phyloP scores from a whole-genome alignment of 2,888 invertebrate species.

The Acanthopleura granulata region DNA sequence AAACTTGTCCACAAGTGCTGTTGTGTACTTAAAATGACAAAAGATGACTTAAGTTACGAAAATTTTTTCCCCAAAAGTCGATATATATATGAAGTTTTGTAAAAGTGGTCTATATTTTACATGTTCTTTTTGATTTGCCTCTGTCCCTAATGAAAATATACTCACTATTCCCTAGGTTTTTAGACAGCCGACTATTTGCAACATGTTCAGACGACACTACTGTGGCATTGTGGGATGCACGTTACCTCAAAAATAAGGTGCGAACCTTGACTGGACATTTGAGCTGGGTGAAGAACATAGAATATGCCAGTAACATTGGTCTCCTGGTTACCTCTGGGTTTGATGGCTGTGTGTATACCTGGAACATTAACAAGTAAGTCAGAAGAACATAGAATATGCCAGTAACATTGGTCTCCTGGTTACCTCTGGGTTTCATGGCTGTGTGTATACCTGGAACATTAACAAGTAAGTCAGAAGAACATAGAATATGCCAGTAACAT shows the following conservation, averaged over 20 bases:
- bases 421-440: slow-evolving; percentile 93
- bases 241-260: slow-evolving; percentile 83
- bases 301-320: slow-evolving; percentile 87
- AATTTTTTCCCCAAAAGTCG: no score
- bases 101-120: not conserved
- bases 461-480: slow-evolving; percentile 82
- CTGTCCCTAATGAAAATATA: not conserved
- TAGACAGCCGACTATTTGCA: slow-evolving; percentile 88
- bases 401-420: slow-evolving; percentile 85
- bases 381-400: slow-evolving; percentile 93
- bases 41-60: no score
- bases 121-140: not conserved
- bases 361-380: slow-evolving; percentile 88
- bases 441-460: slow-evolving; percentile 94
- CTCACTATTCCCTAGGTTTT: slow-evolving; percentile 76
- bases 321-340: slow-evolving; percentile 91
- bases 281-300: slow-evolving; percentile 97
- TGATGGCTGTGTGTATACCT: slow-evolving; percentile 92
- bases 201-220: slow-evolving; percentile 95
- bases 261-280: slow-evolving; percentile 87
- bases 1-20: no score
- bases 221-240: slow-evolving; percentile 93
- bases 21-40: no score
- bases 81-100: no score
- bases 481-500: no score